Base-by-base conservation (phyloP, 2,113 vertebrate species). In the Tapirus terrestris region DNA sequence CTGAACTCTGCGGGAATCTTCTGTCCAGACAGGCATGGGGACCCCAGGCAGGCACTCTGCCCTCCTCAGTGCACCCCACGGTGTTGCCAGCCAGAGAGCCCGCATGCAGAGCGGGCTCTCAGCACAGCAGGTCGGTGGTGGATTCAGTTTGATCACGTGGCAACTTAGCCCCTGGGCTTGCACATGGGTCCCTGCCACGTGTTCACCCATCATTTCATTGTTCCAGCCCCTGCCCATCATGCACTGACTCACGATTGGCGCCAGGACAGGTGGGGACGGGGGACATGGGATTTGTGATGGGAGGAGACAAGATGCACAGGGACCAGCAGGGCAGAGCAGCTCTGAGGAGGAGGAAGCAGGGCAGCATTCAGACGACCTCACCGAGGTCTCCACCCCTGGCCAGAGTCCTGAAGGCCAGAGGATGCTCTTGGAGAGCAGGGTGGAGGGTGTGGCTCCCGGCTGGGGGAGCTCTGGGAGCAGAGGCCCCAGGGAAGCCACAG, bases 91-190 rank as follows among this genome's bases (percentile, higher is more conserved):
- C 3, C 75, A 31, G 3, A 4, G 63, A 61, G 39, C 6, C 6
- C 6, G 23, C 23, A 10, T 12, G 1, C 17, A 0, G 36, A n/a
- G n/a, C n/a, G 36, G 14, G 11, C 20, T n/a, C 36, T n/a, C 36
- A 12, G 39, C 9, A 1, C 14, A 4, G 16, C 0, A 1, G 36
- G 13, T 1, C 0, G 5, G 17, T 1, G 0, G 27, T 17, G 8
- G 6, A 2, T 14, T 27, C 3, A 0, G 6, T 43, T 5, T 3
- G 20, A 16, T 33, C 21, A 1, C 0, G 2, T 16, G 73, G 5
- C 9, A 4, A 2, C 3, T 20, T 5, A 39, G 53, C 65, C 53
- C 29, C 29, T 8, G n/a, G 61, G 17, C 63, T 65, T 43, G 29
- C 2, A 1, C 29, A 0, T 13, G 51, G 31, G 18, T 5, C 7